These are phyloP conservation scores for Alca torda DNA, from an alignment of 2,797 vertebrate genomes.

Conservation along the genomic window DNA sequence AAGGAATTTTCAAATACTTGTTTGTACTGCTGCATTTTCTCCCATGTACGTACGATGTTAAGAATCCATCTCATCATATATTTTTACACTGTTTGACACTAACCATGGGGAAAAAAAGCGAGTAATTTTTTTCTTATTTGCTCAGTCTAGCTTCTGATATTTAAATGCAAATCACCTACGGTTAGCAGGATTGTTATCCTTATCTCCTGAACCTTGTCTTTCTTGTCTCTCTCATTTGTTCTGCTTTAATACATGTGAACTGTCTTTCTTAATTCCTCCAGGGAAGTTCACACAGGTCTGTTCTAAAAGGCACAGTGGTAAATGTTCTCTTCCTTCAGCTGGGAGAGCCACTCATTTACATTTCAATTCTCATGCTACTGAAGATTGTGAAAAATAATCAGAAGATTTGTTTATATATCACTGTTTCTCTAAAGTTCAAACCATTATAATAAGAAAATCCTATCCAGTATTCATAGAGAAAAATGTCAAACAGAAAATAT, in stretches of 20 bases:
- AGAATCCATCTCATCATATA: not conserved
- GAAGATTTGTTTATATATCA: conserved; percentile 6
- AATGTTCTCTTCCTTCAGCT: not conserved
- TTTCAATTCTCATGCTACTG: not conserved
- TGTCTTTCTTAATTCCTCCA: conserved; percentile 3
- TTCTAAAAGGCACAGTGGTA: not conserved
- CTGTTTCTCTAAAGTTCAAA: not conserved
- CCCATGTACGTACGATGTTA: not conserved
- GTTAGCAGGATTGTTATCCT: conserved; percentile 34
- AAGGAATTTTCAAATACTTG: not conserved
- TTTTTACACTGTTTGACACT: not conserved
- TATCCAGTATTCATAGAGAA: not conserved
- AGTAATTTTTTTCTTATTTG: conserved; percentile 37
- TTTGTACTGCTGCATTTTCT: not conserved
- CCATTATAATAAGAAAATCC: not conserved
- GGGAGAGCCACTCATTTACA: not conserved
- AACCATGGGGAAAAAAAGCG: not conserved
- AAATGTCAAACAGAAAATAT: conserved; percentile 17
- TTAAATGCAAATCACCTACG: conserved; percentile 30
- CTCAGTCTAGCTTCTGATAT: conserved; percentile 14
- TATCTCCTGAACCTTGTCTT: conserved; percentile 28
- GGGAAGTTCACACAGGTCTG: conserved; percentile 1
- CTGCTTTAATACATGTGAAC: conserved; percentile 22
- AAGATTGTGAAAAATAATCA: not conserved
- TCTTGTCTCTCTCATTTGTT: conserved; percentile 11